Base-by-base conservation (phyloP, 1,140 invertebrate genomes). In the Euwallacea similis region DNA sequence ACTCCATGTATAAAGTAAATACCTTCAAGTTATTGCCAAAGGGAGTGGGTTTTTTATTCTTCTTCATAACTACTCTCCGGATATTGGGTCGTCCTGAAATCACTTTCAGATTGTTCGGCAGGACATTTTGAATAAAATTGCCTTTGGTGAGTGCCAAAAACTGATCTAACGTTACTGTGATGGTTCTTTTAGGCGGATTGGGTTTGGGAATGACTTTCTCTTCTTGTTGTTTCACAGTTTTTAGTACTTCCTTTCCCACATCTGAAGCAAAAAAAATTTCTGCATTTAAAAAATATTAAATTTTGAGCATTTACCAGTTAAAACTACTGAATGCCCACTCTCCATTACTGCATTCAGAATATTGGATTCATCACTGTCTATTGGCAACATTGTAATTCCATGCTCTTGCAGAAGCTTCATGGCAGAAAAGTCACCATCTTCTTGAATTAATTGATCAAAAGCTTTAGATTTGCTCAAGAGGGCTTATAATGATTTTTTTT, bases 361-460 rank as follows among this genome's bases (percentile, higher is more conserved):
- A 43, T 89, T 90, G 7, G 86, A 85, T 65, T 91, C 88, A 65
- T 91, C 88, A 66, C 86, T 85, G 81, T 92, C 88, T 69, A 87
- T 86, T 46, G 90, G 89, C 73, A 93, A 86, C 86, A 93, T 90
- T 33, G 88, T 90, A 56, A 94, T 93, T 46, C 92, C 92, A 80
- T 94, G 91, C 71, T 88, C 86, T 83, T 93, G 90, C 33, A 94
- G 81, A 80, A 92, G 85, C 77, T 88, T 86, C 53, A 73, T 60
- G 56, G 67, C 73, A 13, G 63, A 68, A 71, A 71, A 66, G 44
- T 58, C 41, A 47, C 41, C 73, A 56, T 81, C 79, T 71, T 78
- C 80, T 50, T 82, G 79, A 42, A 78, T 6, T 50, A 13, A 50
- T 50, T 50, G 46, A 10, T 2, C 54, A 11, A 55, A 42, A 33